Percentiles rank a stretch among this genome's conserved stretches.
These are phyloP conservation scores for Drosophila pseudoananassae DNA, from an alignment of 1,140 invertebrate genomes.

Conservation along the genomic window DNA sequence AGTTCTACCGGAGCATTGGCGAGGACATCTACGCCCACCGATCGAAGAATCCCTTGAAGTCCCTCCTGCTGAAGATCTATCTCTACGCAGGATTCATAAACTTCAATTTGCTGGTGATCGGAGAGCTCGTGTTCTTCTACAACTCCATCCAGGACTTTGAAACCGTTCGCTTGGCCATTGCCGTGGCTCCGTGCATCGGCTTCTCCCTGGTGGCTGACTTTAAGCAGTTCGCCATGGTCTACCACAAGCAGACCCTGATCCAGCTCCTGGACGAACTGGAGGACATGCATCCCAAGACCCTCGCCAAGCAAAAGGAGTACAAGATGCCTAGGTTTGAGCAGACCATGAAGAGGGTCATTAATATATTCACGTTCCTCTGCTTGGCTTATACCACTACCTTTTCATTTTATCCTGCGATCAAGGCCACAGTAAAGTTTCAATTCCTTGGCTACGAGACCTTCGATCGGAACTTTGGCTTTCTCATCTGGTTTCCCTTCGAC, in stretches of 20 bases:
- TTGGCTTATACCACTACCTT: conserved; percentile 73
- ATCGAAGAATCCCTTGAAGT: conserved; percentile 37
- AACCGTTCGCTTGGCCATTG: conserved; percentile 67
- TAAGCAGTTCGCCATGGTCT: conserved; percentile 63
- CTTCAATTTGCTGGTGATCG: conserved; percentile 69
- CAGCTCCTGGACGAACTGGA: conserved; percentile 65
- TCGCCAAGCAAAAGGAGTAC: conserved; percentile 43
- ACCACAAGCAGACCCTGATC: conserved; percentile 37
- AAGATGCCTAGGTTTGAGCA: conserved; percentile 48
- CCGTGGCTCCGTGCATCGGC: conserved; percentile 77
- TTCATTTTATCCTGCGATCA: conserved; percentile 67
- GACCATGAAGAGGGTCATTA: conserved; percentile 70
- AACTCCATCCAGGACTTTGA: conserved; percentile 63
- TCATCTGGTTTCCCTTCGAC: conserved; percentile 78
- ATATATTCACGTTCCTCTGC: conserved; percentile 65
- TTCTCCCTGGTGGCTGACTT: conserved; percentile 76
- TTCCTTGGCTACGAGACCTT: conserved; percentile 66
- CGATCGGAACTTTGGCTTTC: conserved; percentile 71
- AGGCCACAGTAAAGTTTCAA: conserved; percentile 62
- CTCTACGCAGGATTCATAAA: conserved; percentile 71
- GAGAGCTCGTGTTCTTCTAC: conserved; percentile 67
- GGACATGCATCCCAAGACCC: conserved; percentile 66
- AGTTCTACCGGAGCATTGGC: conserved; percentile 69
- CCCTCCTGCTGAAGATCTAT: conserved; percentile 55
- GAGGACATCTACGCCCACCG: conserved; percentile 75